Conservation (phyloP, 2,888 invertebrate genomes). For the Drosophila emarginata region DNA sequence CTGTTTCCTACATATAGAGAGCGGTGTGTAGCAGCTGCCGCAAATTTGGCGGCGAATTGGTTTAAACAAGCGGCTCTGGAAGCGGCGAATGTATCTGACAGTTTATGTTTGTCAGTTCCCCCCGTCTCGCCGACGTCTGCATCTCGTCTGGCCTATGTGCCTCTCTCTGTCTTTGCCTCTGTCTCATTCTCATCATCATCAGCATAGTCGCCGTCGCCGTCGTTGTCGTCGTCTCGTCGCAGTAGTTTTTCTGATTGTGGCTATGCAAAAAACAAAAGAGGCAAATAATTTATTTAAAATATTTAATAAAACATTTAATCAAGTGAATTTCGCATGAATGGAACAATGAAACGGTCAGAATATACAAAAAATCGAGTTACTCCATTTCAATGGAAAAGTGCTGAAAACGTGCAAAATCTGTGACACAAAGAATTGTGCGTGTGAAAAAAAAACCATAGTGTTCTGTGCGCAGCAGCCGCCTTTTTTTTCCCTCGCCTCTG, state of each 20-base stretch:
- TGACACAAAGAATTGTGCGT: slow-evolving; percentile 40
- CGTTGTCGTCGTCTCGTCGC: slow-evolving; percentile 63
- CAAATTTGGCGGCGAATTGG: slow-evolving; percentile 63
- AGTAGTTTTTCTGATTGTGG: slow-evolving; percentile 75
- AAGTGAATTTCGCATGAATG: slow-evolving; percentile 34
- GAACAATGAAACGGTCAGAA: slow-evolving; percentile 1
- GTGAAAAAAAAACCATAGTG: slow-evolving; percentile 31
- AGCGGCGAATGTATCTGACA: slow-evolving; percentile 68
- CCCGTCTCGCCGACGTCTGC: not conserved
- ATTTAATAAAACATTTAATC: slow-evolving; percentile 36
- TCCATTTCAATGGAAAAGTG: not conserved
- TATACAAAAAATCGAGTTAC: slow-evolving; percentile 23
- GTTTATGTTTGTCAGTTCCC: slow-evolving; percentile 54
- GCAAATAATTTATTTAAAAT: slow-evolving; percentile 32
- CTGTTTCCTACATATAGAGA: not conserved
- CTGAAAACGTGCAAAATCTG: slow-evolving; percentile 32
- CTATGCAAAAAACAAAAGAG: slow-evolving; percentile 59
- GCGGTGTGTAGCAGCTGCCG: slow-evolving; percentile 49
- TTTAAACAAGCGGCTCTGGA: slow-evolving; percentile 26
- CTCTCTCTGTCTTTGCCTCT: slow-evolving; percentile 42
- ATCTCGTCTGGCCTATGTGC: slow-evolving; percentile 13
- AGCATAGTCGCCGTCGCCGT: slow-evolving; percentile 52
- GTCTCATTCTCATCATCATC: slow-evolving; percentile 57
- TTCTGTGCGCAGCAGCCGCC: slow-evolving; percentile 72
- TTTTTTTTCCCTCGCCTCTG: slow-evolving; percentile 43